Evolutionary conservation across 2,888 invertebrate species (phyloP).

Genomic region (Alloscopus bannaensis): DNA sequence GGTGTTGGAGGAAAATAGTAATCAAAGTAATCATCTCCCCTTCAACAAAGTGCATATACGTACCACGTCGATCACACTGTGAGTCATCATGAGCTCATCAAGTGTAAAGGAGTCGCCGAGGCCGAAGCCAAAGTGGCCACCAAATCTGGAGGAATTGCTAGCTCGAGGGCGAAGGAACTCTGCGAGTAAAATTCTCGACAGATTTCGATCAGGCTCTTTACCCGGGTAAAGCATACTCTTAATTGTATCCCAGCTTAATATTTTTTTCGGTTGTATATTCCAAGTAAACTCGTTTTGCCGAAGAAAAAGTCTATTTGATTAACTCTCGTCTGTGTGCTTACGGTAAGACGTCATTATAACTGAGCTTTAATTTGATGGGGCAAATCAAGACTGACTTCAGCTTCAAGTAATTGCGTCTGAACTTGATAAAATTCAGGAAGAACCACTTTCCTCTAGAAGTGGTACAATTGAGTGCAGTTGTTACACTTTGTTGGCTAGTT

Average conservation of each 20-base stretch:
- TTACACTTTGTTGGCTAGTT: too few species aligned
- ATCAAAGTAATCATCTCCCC: background rate
- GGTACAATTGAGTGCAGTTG: too few species aligned
- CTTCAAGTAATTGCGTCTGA: too few species aligned
- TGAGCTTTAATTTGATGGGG: too few species aligned
- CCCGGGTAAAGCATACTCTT: conserved; percentile 68
- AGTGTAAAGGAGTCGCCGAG: conserved; percentile 30
- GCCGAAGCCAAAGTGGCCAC: conserved; percentile 61
- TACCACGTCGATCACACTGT: conserved; percentile 1
- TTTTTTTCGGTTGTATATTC: conserved; percentile 5
- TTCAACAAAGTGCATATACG: background rate
- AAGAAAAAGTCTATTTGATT: too few species aligned
- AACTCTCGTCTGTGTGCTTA: too few species aligned
- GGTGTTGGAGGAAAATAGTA: conserved; percentile 3
- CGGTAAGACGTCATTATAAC: too few species aligned
- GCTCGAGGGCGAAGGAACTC: conserved; percentile 62
- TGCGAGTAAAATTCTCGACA: conserved; percentile 63
- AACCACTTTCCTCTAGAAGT: too few species aligned
- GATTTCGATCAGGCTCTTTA: conserved; percentile 70
- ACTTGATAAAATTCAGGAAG: too few species aligned
- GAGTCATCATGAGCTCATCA: conserved; percentile 50
- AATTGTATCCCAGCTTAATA: too few species aligned
- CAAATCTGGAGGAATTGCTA: conserved; percentile 63
- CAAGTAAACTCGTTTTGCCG: too few species aligned
- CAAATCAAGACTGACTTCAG: too few species aligned